Percentiles rank a stretch among this genome's conserved stretches.
These are phyloP conservation scores for Spodoptera littoralis DNA, from an alignment of 2,888 invertebrate genomes.

Conservation along the genomic window DNA sequence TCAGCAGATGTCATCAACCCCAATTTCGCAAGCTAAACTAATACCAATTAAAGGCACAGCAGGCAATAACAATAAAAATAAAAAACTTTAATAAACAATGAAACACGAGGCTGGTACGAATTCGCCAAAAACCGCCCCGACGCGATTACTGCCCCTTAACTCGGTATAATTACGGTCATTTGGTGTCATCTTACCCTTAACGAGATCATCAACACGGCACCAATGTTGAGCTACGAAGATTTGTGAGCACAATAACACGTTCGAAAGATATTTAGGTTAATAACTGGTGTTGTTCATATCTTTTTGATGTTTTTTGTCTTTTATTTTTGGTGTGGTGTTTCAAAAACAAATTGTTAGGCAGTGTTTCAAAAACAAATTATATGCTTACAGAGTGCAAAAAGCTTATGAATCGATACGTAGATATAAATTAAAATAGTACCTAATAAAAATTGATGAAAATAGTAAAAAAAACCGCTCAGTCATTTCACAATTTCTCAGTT, in stretches of 20 bases:
- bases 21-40: slow-evolving; percentile 26
- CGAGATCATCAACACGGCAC: slow-evolving; percentile 77
- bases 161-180: slow-evolving; percentile 85
- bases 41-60: slow-evolving; percentile 67
- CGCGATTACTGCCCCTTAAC: slow-evolving; percentile 78
- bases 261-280: background rate
- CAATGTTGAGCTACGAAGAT: slow-evolving; percentile 61
- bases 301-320: too few relatives aligned
- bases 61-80: slow-evolving; percentile 77
- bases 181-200: slow-evolving; percentile 86
- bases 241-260: slow-evolving; percentile 44
- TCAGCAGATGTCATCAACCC: slow-evolving; percentile 15
- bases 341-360: too few relatives aligned
- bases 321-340: background rate
- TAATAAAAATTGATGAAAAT: too few relatives aligned
- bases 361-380: too few relatives aligned
- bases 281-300: too few relatives aligned
- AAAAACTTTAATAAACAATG: slow-evolving; percentile 85
- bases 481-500: too few relatives aligned
- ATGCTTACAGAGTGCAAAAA: too few relatives aligned
- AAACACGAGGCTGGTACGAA: slow-evolving; percentile 71
- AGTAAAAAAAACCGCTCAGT: too few relatives aligned
- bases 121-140: slow-evolving; percentile 73
- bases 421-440: too few relatives aligned
- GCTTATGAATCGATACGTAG: too few relatives aligned